Evolutionary conservation across 2,113 vertebrate species (phyloP).

Genomic region (Grantiella picta): DNA sequence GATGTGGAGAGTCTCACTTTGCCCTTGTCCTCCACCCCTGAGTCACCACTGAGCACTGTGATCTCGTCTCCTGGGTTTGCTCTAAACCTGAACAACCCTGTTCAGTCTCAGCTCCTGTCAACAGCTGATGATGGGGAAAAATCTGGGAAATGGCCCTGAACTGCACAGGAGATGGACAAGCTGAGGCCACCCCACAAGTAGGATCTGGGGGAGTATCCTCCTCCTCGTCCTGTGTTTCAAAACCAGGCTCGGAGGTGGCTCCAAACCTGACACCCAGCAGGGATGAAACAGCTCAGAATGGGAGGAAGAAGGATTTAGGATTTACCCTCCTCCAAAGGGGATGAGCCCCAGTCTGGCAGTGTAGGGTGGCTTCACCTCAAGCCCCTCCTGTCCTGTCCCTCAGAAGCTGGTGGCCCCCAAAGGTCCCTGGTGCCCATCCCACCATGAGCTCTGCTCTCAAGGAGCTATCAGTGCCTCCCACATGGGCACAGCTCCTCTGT

Average conservation of each 20-base stretch:
- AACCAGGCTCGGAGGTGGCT: neutral
- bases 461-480: neutral
- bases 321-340: neutral
- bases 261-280: no score
- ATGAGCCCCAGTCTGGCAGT: neutral
- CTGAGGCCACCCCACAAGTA: neutral
- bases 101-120: neutral
- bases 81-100: neutral
- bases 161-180: neutral
- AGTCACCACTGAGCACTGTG: no score
- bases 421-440: neutral
- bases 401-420: neutral
- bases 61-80: neutral
- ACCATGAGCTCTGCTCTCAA: fast-evolving
- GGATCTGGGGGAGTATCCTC: neutral
- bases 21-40: neutral
- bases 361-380: neutral
- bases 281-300: neutral
- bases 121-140: neutral
- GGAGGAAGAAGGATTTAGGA: neutral
- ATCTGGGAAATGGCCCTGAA: neutral
- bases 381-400: neutral
- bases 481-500: neutral
- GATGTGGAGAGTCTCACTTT: neutral
- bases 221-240: neutral